These are phyloP conservation scores for Cyanocitta stelleri DNA, from an alignment of 2,113 vertebrate species.

Conservation along the genomic window DNA sequence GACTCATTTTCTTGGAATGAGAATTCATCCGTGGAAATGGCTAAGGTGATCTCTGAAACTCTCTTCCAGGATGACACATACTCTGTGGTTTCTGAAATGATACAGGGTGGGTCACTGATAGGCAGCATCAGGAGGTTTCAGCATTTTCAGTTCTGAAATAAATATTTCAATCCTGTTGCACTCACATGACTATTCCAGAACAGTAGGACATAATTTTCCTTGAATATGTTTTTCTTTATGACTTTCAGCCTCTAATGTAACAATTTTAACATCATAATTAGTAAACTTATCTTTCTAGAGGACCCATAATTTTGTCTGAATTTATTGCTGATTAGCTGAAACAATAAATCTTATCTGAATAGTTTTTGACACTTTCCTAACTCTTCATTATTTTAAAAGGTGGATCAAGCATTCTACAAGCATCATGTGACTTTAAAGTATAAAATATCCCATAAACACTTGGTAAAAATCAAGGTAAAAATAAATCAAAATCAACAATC, in stretches of 20 bases:
- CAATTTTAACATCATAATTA: background rate
- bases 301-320: background rate
- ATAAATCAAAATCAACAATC: background rate
- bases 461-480: background rate
- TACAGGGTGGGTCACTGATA: background rate
- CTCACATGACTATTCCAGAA: background rate
- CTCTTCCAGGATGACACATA: background rate
- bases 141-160: background rate
- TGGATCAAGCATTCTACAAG: background rate
- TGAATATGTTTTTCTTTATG: background rate
- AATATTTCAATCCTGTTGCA: background rate
- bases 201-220: background rate
- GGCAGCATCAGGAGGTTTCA: background rate
- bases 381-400: background rate
- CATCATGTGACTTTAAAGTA: background rate
- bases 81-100: background rate
- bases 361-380: background rate
- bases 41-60: background rate
- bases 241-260: background rate
- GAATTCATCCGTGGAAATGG: background rate
- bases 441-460: background rate
- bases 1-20: background rate
- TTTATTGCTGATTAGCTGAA: background rate
- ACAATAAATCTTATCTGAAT: background rate
- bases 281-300: background rate